A percentile compares a stretch with the other conserved stretches of the same genome.
Evolutionary conservation across 2,113 vertebrate genomes (phyloP).

Genomic region (Polyodon spathula): DNA sequence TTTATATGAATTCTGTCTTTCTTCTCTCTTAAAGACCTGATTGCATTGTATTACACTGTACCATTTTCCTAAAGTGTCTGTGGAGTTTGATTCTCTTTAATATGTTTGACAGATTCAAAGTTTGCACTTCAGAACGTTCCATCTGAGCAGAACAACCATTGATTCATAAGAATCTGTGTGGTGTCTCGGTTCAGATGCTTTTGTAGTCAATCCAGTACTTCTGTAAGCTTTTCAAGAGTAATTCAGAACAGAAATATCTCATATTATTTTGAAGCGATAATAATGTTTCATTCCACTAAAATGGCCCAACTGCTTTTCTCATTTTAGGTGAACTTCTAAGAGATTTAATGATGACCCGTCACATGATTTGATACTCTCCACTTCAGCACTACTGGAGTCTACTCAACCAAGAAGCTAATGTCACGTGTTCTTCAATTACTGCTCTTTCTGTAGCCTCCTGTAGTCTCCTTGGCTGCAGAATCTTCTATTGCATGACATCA

Average conservation of each 20-base stretch:
- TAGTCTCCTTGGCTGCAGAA: conserved; percentile 1
- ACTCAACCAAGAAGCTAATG: conserved; percentile 25
- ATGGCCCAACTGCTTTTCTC: conserved; percentile 17
- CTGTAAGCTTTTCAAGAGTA: not conserved
- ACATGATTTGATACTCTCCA: conserved; percentile 22
- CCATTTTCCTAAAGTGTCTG: not conserved
- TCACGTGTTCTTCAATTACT: conserved; percentile 23
- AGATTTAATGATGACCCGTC: conserved; percentile 10
- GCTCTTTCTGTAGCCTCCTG: conserved; percentile 15
- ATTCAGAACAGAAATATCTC: not conserved
- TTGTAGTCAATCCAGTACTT: conserved; percentile 12
- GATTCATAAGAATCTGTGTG: not conserved
- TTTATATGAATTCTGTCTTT: too few species aligned
- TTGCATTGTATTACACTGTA: not conserved
- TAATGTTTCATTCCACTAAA: conserved; percentile 10
- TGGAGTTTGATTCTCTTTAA: too few species aligned
- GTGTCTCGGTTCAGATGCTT: conserved; percentile 21
- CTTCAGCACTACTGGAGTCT: conserved; percentile 24
- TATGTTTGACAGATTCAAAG: not conserved
- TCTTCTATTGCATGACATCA: conserved; percentile 31
- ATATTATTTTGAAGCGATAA: too few species aligned
- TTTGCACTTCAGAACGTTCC: not conserved
- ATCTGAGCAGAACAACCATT: not conserved
- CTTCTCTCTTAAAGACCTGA: too few species aligned
- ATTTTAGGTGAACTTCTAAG: conserved; percentile 28